These are phyloP conservation scores for Cephus nigrinus DNA, from an alignment of 2,888 invertebrate genomes.

Conservation along the genomic window DNA sequence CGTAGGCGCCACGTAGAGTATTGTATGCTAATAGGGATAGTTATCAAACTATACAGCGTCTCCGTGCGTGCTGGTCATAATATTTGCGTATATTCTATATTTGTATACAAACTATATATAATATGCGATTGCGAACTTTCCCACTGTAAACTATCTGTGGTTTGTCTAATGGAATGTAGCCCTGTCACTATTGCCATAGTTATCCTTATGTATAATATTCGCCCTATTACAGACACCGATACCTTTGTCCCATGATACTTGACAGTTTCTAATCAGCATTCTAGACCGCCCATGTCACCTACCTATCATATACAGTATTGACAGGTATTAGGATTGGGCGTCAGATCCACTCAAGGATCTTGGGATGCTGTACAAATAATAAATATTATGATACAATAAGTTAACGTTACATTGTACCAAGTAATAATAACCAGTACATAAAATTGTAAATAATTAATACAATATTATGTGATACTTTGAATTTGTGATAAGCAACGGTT, in stretches of 20 bases:
- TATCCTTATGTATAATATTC: not conserved
- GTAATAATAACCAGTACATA: not conserved
- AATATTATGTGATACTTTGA: not conserved
- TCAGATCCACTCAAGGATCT: not conserved
- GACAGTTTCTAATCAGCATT: not conserved
- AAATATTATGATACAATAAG: not conserved
- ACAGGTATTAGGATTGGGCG: not conserved
- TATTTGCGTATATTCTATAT: conserved; percentile 10
- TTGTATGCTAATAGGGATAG: conserved; percentile 40
- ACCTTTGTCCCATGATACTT: not conserved
- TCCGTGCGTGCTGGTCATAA: not conserved
- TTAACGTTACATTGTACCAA: not conserved
- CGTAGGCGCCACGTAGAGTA: conserved; percentile 30
- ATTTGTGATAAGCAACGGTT: not conserved
- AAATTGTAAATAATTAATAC: not conserved
- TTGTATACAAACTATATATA: conserved; percentile 8
- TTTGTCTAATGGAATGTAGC: conserved; percentile 13
- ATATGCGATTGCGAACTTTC: conserved; percentile 24
- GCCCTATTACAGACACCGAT: not conserved
- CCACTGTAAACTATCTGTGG: conserved; percentile 18
- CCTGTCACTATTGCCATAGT: not conserved
- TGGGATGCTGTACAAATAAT: not conserved
- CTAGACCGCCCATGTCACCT: not conserved
- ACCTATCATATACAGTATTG: not conserved
- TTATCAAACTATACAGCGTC: not conserved